phyloP scores from a whole-genome alignment of 2,797 vertebrate genomes.

The Mycteria americana region DNA sequence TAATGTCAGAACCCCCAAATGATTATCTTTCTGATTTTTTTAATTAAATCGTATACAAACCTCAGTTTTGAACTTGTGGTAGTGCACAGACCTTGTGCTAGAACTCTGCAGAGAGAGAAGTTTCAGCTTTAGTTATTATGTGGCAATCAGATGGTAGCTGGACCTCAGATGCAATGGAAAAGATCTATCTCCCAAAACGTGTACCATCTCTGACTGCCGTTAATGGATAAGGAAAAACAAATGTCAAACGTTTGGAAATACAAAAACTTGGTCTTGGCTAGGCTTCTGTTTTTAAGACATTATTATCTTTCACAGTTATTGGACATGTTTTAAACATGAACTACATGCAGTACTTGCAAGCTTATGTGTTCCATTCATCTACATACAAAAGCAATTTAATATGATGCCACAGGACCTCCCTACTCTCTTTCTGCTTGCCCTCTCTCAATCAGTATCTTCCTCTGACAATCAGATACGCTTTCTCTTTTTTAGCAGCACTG shows the following conservation, averaged over 20 bases:
- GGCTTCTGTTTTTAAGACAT: not conserved
- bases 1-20: conserved; percentile 46
- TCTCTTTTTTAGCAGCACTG: not conserved
- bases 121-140: not conserved
- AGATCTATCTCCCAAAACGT: not conserved
- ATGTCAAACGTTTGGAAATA: not conserved
- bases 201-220: not conserved
- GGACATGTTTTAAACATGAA: not conserved
- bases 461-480: not conserved
- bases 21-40: not conserved
- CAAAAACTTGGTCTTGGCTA: not conserved
- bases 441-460: not conserved
- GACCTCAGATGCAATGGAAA: not conserved
- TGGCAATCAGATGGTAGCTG: not conserved
- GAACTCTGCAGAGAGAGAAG: not conserved
- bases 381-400: not conserved
- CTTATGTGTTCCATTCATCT: not conserved
- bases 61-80: not conserved
- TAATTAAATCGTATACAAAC: not conserved
- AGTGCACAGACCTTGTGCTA: not conserved
- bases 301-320: not conserved
- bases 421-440: not conserved
- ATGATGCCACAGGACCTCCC: not conserved
- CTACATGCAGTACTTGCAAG: not conserved
- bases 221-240: not conserved